These are phyloP conservation scores for Plemyria rubiginata DNA, from an alignment of 2,888 invertebrate species.

Conservation along the genomic window DNA sequence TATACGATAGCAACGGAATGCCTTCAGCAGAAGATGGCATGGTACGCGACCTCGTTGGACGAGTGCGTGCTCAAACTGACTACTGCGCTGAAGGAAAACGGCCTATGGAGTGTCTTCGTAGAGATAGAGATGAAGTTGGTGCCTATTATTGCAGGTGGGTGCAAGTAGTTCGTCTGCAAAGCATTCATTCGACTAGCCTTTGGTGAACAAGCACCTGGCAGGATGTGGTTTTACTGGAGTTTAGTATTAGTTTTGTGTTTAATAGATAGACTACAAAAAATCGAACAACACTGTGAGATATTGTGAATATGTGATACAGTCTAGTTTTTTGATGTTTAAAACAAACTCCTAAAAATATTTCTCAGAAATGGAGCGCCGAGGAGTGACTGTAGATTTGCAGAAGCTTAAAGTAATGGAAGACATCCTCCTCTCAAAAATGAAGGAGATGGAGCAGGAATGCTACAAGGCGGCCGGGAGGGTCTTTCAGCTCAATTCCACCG, in stretches of 20 bases:
- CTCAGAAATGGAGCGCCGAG: conserved; percentile 69
- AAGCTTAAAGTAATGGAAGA: conserved; percentile 67
- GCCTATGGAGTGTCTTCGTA: conserved; percentile 70
- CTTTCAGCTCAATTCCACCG: conserved; percentile 72
- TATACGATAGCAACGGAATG: conserved; percentile 65
- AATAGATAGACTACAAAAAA: no score
- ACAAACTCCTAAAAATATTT: not conserved
- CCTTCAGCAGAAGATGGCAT: conserved; percentile 60
- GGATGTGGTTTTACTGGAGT: no score
- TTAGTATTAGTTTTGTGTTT: no score
- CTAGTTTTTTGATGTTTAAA: no score
- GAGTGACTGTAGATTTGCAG: conserved; percentile 63
- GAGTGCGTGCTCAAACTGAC: conserved; percentile 51
- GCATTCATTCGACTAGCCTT: no score
- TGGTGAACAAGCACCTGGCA: no score
- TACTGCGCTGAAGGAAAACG: conserved; percentile 51
- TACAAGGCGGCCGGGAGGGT: conserved; percentile 65
- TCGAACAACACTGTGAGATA: no score
- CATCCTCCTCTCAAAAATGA: conserved; percentile 57
- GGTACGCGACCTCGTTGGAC: conserved; percentile 59
- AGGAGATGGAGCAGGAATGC: conserved; percentile 63
- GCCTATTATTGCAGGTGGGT: conserved; percentile 77
- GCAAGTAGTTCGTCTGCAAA: no score
- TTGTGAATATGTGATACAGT: no score
- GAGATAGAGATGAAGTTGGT: conserved; percentile 76